These are phyloP conservation scores for Standfussiana lucernea DNA, from an alignment of 2,888 invertebrate genomes.

Conservation along the genomic window DNA sequence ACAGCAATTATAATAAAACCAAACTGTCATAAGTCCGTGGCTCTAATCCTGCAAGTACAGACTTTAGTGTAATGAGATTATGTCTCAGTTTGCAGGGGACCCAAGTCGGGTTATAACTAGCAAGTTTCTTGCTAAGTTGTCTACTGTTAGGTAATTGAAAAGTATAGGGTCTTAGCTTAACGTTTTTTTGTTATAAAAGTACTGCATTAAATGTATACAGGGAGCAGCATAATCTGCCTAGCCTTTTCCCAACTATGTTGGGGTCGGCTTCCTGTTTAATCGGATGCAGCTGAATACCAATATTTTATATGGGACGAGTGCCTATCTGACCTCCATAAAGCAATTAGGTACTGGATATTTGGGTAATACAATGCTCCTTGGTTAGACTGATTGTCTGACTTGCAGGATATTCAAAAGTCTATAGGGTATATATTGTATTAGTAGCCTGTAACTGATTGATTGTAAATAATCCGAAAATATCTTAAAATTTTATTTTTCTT, in stretches of 20 bases:
- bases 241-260: background rate
- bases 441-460: no score
- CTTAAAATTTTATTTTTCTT: no score
- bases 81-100: constrained; percentile 26
- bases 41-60: constrained; percentile 46
- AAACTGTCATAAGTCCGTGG: constrained; percentile 29
- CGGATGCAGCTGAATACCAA: background rate
- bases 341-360: background rate
- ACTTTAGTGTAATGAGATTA: constrained; percentile 41
- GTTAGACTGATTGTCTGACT: background rate
- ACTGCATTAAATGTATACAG: background rate
- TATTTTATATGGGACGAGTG: background rate
- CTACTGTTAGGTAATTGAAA: constrained; percentile 38
- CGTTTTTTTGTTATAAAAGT: background rate
- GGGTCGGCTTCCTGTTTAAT: background rate
- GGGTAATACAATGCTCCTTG: background rate
- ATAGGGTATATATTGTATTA: no score
- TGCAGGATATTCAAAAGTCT: no score
- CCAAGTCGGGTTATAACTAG: constrained; percentile 13
- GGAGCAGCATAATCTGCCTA: background rate
- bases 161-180: constrained; percentile 4
- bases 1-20: constrained; percentile 48
- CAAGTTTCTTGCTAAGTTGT: constrained; percentile 26
- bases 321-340: background rate
- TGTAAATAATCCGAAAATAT: no score